Percentiles rank a stretch among this genome's conserved stretches.
Conservation (phyloP, 2,797 vertebrate species). For the Melopsittacus undulatus region DNA sequence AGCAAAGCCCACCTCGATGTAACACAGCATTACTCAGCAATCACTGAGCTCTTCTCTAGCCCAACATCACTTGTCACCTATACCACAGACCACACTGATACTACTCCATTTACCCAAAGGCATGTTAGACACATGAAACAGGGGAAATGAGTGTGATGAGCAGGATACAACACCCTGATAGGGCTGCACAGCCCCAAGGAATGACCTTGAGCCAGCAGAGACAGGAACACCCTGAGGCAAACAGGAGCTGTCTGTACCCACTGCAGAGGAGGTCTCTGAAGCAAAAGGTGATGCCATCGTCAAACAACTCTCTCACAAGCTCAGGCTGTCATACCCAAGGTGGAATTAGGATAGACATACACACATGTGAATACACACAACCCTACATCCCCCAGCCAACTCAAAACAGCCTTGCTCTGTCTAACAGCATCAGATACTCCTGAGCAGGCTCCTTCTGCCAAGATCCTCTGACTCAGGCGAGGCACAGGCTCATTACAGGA, state of each 20-base stretch:
- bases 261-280: neutral
- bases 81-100: accelerated
- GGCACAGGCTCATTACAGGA: neutral
- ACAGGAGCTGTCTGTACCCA: neutral
- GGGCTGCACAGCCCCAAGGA: neutral
- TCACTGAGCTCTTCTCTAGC: too few relatives aligned
- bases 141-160: neutral
- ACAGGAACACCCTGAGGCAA: neutral
- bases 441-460: neutral
- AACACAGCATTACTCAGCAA: neutral
- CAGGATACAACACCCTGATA: neutral
- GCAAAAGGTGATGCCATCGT: neutral
- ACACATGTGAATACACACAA: neutral
- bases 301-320: neutral
- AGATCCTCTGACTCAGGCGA: neutral
- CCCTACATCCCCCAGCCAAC: neutral
- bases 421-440: neutral
- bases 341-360: neutral
- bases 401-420: neutral
- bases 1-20: neutral
- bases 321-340: neutral
- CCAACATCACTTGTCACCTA: neutral
- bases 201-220: neutral
- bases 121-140: neutral
- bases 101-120: neutral